Conservation (phyloP, 92 coral and sea anemone species). For the Pocillopora grandis region DNA sequence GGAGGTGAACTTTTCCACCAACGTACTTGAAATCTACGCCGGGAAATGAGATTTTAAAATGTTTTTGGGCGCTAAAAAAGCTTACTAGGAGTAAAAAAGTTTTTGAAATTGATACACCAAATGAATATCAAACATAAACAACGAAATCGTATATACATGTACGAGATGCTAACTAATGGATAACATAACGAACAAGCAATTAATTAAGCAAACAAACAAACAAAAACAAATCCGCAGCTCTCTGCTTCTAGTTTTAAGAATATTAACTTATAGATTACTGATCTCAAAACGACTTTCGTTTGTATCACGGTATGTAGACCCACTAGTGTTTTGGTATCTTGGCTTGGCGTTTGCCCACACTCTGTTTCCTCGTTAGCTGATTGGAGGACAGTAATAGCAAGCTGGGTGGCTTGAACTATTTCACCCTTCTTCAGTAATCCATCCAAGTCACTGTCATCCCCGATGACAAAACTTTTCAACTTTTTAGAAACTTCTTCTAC, state of each 20-base stretch:
- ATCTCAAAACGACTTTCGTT: too few relatives aligned
- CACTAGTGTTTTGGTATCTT: constrained; percentile 5
- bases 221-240: too few relatives aligned
- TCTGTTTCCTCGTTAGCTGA: constrained; percentile 9
- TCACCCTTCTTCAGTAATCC: constrained; percentile 21
- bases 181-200: too few relatives aligned
- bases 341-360: constrained; percentile 21
- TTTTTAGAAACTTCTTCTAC: background rate
- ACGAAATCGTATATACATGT: too few relatives aligned
- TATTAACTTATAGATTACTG: too few relatives aligned
- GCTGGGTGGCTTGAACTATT: constrained; percentile 28
- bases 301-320: background rate
- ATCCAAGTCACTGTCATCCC: constrained; percentile 19
- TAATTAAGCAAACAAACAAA: too few relatives aligned
- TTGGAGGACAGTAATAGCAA: constrained; percentile 14
- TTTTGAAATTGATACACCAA: background rate
- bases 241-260: too few relatives aligned
- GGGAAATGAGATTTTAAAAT: too few relatives aligned
- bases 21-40: background rate
- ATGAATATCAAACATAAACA: background rate
- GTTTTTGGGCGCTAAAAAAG: too few relatives aligned
- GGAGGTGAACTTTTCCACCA: constrained; percentile 2
- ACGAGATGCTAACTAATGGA: too few relatives aligned
- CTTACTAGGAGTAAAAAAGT: background rate
- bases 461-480: constrained; percentile 7